These are phyloP conservation scores for Trichoplusia ni DNA, from an alignment of 1,140 invertebrate genomes.

Conservation along the genomic window DNA sequence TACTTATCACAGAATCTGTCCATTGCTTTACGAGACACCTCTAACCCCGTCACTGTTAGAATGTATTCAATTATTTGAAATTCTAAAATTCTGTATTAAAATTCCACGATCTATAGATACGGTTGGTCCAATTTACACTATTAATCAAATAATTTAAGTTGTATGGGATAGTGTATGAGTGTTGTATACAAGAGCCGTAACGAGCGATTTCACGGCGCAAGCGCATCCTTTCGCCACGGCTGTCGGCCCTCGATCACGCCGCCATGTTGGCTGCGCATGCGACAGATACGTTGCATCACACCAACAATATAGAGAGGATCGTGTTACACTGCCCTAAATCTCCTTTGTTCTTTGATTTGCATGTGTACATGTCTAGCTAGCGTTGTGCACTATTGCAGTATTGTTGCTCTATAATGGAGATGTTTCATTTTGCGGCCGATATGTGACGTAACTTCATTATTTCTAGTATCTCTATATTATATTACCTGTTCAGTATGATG, in stretches of 20 bases:
- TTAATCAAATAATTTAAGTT: conserved; percentile 12
- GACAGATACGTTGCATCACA: conserved; percentile 72
- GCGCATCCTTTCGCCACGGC: conserved; percentile 75
- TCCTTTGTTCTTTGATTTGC: conserved; percentile 68
- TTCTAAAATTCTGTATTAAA: conserved; percentile 27
- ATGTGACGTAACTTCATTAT: too few relatives aligned
- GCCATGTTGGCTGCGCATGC: conserved; percentile 59
- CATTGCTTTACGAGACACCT: conserved; percentile 23
- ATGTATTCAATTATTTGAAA: conserved; percentile 30
- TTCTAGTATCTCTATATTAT: too few relatives aligned
- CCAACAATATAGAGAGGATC: conserved; percentile 65
- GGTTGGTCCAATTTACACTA: conserved; percentile 3
- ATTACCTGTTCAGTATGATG: too few relatives aligned
- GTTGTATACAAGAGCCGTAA: conserved; percentile 41
- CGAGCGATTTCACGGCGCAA: conserved; percentile 65
- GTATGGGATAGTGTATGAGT: neutral
- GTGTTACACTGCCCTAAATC: conserved; percentile 76
- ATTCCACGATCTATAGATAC: conserved; percentile 20
- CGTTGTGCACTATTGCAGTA: neutral
- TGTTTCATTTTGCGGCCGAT: neutral
- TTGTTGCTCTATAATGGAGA: neutral
- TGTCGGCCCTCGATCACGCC: conserved; percentile 59
- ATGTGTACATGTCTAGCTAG: conserved; percentile 38
- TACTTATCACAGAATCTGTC: conserved; percentile 19
- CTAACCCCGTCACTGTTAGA: conserved; percentile 22